phyloP scores from a whole-genome alignment of 2,113 vertebrate species.

The Embiotoca jacksoni region DNA sequence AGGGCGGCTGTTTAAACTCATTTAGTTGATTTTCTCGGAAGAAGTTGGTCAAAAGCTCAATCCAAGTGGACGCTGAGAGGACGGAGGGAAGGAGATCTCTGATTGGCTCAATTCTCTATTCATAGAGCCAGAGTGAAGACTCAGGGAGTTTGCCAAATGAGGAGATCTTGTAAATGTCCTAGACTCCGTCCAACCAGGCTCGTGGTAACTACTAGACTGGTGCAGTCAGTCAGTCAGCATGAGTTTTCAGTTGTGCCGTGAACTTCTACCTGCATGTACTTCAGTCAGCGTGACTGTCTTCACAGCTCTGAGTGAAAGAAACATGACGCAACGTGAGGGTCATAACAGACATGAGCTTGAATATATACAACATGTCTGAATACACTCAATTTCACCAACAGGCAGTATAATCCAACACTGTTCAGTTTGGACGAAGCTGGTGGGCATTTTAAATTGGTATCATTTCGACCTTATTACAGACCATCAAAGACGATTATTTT shows the following conservation, averaged over 20 bases:
- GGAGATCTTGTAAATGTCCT: slow-evolving; percentile 93
- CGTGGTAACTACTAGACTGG: slow-evolving; percentile 92
- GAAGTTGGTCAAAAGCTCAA: slow-evolving; percentile 18
- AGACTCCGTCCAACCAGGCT: slow-evolving; percentile 84
- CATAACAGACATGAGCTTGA: slow-evolving; percentile 41
- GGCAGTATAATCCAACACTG: slow-evolving; percentile 17
- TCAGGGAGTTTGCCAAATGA: slow-evolving; percentile 96
- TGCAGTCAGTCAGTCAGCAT: slow-evolving; percentile 89
- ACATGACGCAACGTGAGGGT: slow-evolving; percentile 47
- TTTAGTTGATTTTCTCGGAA: slow-evolving; percentile 3
- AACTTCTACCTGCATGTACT: slow-evolving; percentile 60
- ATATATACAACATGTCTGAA: slow-evolving; percentile 23
- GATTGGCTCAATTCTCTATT: slow-evolving; percentile 89
- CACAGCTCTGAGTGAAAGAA: slow-evolving; percentile 44
- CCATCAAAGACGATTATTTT: background rate
- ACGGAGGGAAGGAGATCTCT: slow-evolving; percentile 39
- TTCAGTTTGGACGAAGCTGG: background rate
- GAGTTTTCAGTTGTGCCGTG: slow-evolving; percentile 83
- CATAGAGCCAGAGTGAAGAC: slow-evolving; percentile 97
- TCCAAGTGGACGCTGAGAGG: background rate
- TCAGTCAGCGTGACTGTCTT: slow-evolving; percentile 75
- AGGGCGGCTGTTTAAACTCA: background rate
- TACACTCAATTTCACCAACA: slow-evolving; percentile 28
- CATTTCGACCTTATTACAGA: background rate
- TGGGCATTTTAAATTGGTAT: background rate